Evolutionary conservation across 1,140 invertebrate species (phyloP), one percentile per base, ranked within the genome.

Genomic region (Caenorhabditis remanei): DNA sequence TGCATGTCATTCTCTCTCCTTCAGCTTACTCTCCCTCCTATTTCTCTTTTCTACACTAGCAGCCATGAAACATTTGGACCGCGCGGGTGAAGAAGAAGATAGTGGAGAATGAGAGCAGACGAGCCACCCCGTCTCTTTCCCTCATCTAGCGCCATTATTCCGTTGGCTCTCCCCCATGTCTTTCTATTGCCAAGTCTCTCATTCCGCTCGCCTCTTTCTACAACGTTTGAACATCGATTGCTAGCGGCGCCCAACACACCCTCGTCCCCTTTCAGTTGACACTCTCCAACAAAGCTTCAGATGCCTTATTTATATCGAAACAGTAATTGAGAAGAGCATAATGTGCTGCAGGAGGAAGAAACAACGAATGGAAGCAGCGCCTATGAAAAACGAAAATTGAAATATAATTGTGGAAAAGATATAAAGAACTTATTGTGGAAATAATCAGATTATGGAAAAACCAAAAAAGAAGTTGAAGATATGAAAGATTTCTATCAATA

Each of bases 51-150:
- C 40, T 50, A 16, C 41, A 40, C 67, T 75, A 24, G 11, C 8
- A n/a, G 32, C 32, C 71, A 79, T 79, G 71, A 79, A 79, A 79
- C 71, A 79, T 79, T 79, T 79, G 71, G 46, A 79, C 40, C n/a
- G 71, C 71, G 71, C 71, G 71, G n/a, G 11, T 13, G 71, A 16
- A 16, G 50, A 11, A 53, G 50, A 79, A 50, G 71, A 79, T 79
- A 79, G 46, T 79, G n/a, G 71, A 79, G 50, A 79, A 79, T 50
- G 71, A 79, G 71, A 79, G 71, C 71, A 79, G n/a, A 79, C 50
- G 71, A 79, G 71, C 46, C 65, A 63, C 61, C 21, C 21, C 56
- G 19, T n/a, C 61, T 50, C 19, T 21, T 53, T 50, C 32, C 46
- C 71, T 50, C 46, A 50, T 79, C 43, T 79, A 50, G 71, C 71